A percentile compares a stretch with the other conserved stretches of the same genome.
These are phyloP conservation scores for Malthinus flaveolus DNA, from an alignment of 2,888 invertebrate genomes.

Conservation along the genomic window DNA sequence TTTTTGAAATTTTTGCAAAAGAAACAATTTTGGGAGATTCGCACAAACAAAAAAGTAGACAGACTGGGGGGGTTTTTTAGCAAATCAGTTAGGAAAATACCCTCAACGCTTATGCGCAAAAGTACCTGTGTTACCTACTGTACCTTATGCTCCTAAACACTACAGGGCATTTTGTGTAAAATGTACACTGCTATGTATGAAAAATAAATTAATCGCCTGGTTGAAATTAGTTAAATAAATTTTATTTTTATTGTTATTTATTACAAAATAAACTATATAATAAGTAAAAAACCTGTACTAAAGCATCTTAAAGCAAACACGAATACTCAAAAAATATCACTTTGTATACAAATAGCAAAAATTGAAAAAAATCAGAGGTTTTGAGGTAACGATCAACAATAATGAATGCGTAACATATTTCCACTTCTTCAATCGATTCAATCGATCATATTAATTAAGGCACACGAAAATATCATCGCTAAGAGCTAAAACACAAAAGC, in stretches of 20 bases:
- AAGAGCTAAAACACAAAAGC: slow-evolving; percentile 71
- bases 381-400: slow-evolving; percentile 8
- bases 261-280: slow-evolving; percentile 28
- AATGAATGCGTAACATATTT: background rate
- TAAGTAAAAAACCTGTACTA: slow-evolving; percentile 21
- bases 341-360: slow-evolving; percentile 11
- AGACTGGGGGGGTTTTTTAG: no score
- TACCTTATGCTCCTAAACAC: no score
- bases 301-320: slow-evolving; percentile 12
- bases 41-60: no score
- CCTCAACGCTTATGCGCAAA: no score
- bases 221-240: slow-evolving; percentile 1
- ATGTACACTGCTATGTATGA: no score
- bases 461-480: slow-evolving; percentile 83
- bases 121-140: no score
- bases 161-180: no score
- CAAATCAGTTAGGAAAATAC: no score
- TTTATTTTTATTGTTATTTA: slow-evolving; percentile 11
- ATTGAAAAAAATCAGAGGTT: background rate
- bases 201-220: no score
- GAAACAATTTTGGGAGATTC: no score
- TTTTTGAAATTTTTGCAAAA: no score
- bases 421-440: slow-evolving; percentile 36
- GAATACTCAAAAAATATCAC: slow-evolving; percentile 16
- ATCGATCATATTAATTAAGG: slow-evolving; percentile 79